phyloP scores from a whole-genome alignment of 2,888 invertebrate genomes.

The Drosophila suboccidentalis region DNA sequence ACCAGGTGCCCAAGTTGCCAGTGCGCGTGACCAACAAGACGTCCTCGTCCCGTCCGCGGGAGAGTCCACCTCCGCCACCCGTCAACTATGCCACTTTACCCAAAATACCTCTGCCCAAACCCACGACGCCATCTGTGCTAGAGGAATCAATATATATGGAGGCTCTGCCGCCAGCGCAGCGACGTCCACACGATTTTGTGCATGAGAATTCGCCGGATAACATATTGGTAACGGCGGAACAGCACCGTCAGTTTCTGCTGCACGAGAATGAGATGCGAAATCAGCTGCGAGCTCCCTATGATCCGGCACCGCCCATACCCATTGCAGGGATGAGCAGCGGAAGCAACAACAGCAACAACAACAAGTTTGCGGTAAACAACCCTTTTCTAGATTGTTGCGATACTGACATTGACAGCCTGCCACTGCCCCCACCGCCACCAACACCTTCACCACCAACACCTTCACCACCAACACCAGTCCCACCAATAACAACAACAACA shows the following conservation, averaged over 20 bases:
- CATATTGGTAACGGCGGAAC: slow-evolving; percentile 84
- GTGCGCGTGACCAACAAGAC: slow-evolving; percentile 69
- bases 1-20: slow-evolving; percentile 76
- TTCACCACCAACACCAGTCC: slow-evolving; percentile 9
- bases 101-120: slow-evolving; percentile 55
- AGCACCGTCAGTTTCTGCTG: slow-evolving; percentile 84
- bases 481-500: slow-evolving; percentile 39
- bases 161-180: slow-evolving; percentile 82
- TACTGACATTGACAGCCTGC: slow-evolving; percentile 78
- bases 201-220: slow-evolving; percentile 85
- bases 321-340: slow-evolving; percentile 41
- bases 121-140: slow-evolving; percentile 25
- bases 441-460: slow-evolving; percentile 32
- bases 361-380: slow-evolving; percentile 83
- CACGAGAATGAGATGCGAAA: slow-evolving; percentile 85
- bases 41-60: slow-evolving; percentile 76
- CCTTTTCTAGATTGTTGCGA: slow-evolving; percentile 82
- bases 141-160: slow-evolving; percentile 82
- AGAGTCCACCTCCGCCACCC: slow-evolving; percentile 85
- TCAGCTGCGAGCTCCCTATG: slow-evolving; percentile 78
- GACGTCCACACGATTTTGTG: slow-evolving; percentile 80
- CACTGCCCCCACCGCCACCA: slow-evolving; percentile 72
- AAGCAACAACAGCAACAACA: slow-evolving; percentile 47
- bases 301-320: slow-evolving; percentile 76
- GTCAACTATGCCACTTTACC: slow-evolving; percentile 84